A percentile compares a stretch with the other conserved stretches of the same genome.
Conservation (phyloP, 2,888 invertebrate species). For the Phortica okadai region DNA sequence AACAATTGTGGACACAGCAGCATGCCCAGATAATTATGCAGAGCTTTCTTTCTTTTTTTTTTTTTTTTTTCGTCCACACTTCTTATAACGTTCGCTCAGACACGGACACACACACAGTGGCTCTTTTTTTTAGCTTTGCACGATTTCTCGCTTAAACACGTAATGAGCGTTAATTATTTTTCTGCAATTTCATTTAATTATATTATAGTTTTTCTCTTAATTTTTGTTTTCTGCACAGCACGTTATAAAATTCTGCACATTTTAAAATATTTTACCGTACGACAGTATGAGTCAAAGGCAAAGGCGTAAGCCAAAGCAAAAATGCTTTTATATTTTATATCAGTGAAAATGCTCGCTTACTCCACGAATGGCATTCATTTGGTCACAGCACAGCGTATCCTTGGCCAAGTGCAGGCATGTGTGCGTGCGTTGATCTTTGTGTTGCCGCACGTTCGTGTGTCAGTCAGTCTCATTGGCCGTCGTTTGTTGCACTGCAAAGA, state of each 20-base stretch:
- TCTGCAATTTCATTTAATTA: not conserved
- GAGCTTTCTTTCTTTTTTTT: not conserved
- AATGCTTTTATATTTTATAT: not conserved
- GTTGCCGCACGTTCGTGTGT: not conserved
- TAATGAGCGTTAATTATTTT: conserved; percentile 22
- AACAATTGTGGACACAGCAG: conserved; percentile 63
- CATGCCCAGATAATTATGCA: conserved; percentile 55
- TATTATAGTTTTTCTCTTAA: not conserved
- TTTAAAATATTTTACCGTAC: too few species aligned
- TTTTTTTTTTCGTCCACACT: not conserved
- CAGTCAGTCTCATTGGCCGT: not conserved
- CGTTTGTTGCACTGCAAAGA: not conserved
- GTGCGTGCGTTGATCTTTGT: not conserved
- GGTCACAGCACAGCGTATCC: not conserved
- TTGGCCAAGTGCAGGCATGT: not conserved
- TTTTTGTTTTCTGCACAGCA: not conserved
- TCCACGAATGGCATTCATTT: not conserved
- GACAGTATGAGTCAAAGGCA: too few species aligned
- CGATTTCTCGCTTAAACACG: not conserved
- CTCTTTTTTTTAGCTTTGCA: not conserved
- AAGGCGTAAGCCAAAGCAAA: too few species aligned
- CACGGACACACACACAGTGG: not conserved
- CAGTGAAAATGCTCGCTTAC: not conserved
- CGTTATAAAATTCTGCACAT: too few species aligned
- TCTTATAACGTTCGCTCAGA: not conserved